Conservation (phyloP, 30 jellyfish, hydroid and myxozoan genomes). For the Rhopilema esculentum region DNA sequence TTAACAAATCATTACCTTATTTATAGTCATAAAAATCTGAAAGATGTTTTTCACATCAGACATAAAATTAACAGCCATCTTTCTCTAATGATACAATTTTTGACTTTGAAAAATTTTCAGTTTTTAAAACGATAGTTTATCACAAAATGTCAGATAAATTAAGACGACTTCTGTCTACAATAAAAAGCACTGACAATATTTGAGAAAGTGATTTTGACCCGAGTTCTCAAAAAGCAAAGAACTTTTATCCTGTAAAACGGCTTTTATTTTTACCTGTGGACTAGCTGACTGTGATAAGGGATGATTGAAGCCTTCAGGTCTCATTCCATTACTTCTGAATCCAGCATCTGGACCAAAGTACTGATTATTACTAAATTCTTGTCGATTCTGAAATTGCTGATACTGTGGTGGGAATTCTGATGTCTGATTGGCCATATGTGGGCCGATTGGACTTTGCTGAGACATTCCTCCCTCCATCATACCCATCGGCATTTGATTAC, state of each 20-base stretch:
- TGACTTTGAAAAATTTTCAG: too few relatives aligned
- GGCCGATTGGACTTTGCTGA: slow-evolving; percentile 52
- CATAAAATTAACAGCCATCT: too few relatives aligned
- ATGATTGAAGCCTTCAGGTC: slow-evolving; percentile 69
- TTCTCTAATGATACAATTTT: too few relatives aligned
- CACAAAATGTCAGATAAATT: too few relatives aligned
- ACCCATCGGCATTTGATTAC: slow-evolving; percentile 62
- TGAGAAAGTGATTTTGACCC: too few relatives aligned
- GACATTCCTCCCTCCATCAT: slow-evolving; percentile 68
- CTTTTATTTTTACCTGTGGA: slow-evolving; percentile 43
- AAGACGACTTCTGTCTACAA: too few relatives aligned
- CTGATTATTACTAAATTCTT: slow-evolving; percentile 52
- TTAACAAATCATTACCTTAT: too few relatives aligned
- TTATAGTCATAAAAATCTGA: too few relatives aligned
- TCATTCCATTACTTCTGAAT: slow-evolving; percentile 58
- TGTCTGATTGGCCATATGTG: slow-evolving; percentile 51
- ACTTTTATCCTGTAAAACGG: not conserved
- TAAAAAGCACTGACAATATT: too few relatives aligned
- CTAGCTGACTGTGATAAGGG: slow-evolving; percentile 63
- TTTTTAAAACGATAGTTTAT: too few relatives aligned
- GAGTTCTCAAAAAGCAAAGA: too few relatives aligned
- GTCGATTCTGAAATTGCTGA: slow-evolving; percentile 62
- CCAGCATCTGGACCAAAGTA: slow-evolving; percentile 64
- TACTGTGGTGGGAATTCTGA: slow-evolving; percentile 66
- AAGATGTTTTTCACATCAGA: too few relatives aligned